These are phyloP conservation scores for Paradisaea rubra DNA, from an alignment of 2,113 vertebrate genomes.

Conservation along the genomic window DNA sequence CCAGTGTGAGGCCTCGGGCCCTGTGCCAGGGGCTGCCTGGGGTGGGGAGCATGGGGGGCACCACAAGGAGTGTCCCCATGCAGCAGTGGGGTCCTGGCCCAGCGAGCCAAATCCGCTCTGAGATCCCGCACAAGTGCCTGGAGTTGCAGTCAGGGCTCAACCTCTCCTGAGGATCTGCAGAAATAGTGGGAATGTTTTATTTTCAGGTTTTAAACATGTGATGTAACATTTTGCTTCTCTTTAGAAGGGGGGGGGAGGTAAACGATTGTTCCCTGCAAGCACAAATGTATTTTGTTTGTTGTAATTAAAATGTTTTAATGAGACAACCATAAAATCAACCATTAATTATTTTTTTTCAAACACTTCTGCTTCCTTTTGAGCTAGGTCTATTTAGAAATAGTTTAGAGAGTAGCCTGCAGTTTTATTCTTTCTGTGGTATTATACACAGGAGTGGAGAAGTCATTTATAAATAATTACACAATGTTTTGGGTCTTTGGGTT, in stretches of 20 bases:
- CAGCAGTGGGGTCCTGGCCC: background rate
- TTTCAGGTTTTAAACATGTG: background rate
- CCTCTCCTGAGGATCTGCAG: background rate
- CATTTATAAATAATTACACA: slow-evolving; percentile 99
- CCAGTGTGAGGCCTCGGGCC: rapidly evolving
- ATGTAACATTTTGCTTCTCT: slow-evolving; percentile 23
- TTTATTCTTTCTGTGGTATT: slow-evolving; percentile 92
- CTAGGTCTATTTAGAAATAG: slow-evolving; percentile 89
- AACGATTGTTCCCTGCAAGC: slow-evolving; percentile 56
- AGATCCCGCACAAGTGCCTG: background rate
- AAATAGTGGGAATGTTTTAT: slow-evolving; percentile 3
- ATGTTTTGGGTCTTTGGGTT: slow-evolving; percentile 99
- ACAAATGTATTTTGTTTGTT: slow-evolving; percentile 84
- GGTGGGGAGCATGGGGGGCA: background rate
- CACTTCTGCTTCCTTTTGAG: slow-evolving; percentile 84
- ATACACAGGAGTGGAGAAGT: slow-evolving; percentile 87
- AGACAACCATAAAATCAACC: slow-evolving; percentile 96
- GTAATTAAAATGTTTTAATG: slow-evolving; percentile 99
- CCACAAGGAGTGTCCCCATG: background rate
- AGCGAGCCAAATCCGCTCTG: rapidly evolving
- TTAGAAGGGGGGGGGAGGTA: slow-evolving; percentile 13
- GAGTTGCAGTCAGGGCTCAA: background rate
- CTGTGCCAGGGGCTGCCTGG: background rate
- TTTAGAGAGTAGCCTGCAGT: slow-evolving; percentile 94
- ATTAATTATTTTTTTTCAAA: slow-evolving; percentile 96